Evolutionary conservation across 1,140 invertebrate species (phyloP).

Genomic region (Drosophila suzukii): DNA sequence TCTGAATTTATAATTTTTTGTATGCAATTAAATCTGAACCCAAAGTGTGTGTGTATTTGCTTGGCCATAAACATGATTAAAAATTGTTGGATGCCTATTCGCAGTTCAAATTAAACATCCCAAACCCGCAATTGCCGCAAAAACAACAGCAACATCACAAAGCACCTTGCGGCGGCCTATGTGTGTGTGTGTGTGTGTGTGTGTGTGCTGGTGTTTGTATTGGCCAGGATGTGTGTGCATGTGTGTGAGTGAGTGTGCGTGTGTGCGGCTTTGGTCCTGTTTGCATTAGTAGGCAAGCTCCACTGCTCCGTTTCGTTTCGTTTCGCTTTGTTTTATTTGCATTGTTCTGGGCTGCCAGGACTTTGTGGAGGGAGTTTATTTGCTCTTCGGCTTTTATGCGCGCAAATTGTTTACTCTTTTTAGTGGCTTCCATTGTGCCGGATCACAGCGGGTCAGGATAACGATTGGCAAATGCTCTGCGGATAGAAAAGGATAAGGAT

Average conservation of each 20-base stretch:
- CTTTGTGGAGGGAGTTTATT: constrained; percentile 61
- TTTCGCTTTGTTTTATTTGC: constrained; percentile 71
- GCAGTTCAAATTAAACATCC: constrained; percentile 53
- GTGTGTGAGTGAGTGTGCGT: background rate
- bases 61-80: constrained; percentile 73
- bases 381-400: constrained; percentile 66
- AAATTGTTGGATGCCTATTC: constrained; percentile 61
- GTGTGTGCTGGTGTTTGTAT: constrained; percentile 8
- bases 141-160: constrained; percentile 45
- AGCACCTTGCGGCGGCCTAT: constrained; percentile 46
- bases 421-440: constrained; percentile 72
- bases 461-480: constrained; percentile 35
- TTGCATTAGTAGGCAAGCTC: constrained; percentile 59
- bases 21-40: constrained; percentile 43
- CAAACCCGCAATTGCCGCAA: constrained; percentile 38
- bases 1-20: constrained; percentile 37
- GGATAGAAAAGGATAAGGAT: background rate
- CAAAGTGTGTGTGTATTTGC: constrained; percentile 41
- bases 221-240: constrained; percentile 8
- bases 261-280: constrained; percentile 56
- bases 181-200: background rate
- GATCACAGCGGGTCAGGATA: constrained; percentile 12
- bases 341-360: constrained; percentile 58
- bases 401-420: constrained; percentile 79
- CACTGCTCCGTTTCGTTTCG: constrained; percentile 41